Percentiles rank a stretch among this genome's conserved stretches.
These are phyloP conservation scores for Serinus canaria DNA, from an alignment of 2,113 vertebrate genomes.

Conservation along the genomic window DNA sequence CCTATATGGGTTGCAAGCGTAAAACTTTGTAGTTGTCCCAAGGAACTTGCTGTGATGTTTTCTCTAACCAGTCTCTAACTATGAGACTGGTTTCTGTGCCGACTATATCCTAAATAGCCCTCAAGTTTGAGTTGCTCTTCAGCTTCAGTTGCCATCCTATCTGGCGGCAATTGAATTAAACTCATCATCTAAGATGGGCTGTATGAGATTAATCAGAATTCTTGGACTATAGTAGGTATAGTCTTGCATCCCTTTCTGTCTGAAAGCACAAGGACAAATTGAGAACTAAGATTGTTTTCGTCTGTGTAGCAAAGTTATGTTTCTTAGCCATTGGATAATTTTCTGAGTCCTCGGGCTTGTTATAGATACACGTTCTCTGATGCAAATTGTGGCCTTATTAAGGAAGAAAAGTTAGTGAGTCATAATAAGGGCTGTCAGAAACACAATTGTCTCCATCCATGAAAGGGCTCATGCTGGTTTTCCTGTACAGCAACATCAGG, in stretches of 20 bases:
- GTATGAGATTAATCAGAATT: neutral
- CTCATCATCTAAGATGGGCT: neutral
- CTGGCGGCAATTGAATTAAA: neutral
- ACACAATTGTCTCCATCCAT: neutral
- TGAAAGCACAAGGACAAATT: neutral
- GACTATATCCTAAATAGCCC: neutral
- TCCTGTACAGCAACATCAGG: neutral
- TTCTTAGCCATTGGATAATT: neutral
- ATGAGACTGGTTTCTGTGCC: neutral
- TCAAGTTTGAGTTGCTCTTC: neutral
- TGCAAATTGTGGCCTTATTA: neutral
- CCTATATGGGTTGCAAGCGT: neutral
- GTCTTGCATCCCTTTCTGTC: neutral
- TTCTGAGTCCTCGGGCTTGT: neutral
- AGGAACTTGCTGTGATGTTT: neutral
- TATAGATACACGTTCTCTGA: neutral
- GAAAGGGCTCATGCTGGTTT: neutral
- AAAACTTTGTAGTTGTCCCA: neutral
- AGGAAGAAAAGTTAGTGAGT: conserved; percentile 9
- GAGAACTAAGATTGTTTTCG: neutral
- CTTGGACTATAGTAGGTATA: neutral
- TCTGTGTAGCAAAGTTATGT: neutral
- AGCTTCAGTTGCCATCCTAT: neutral
- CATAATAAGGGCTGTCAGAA: neutral
- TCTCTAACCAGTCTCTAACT: no score